Evolutionary conservation across 2,888 invertebrate genomes (phyloP).

Genomic region (Euplexia lucipara): DNA sequence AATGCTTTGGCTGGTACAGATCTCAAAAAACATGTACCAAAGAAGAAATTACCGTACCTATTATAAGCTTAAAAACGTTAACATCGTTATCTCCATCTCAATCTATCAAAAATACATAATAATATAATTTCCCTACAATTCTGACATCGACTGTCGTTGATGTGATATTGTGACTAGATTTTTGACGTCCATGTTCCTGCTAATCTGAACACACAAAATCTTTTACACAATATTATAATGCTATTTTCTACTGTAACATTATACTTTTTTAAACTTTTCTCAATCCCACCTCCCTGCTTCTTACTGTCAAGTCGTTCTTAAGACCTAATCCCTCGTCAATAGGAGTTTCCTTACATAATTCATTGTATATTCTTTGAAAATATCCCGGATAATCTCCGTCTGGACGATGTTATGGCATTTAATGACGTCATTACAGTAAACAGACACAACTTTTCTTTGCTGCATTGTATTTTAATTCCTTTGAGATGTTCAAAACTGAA

Average conservation of each 20-base stretch:
- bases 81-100: no score
- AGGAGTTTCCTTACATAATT: constrained; percentile 53
- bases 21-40: no score
- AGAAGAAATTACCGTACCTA: no score
- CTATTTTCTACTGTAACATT: constrained; percentile 1
- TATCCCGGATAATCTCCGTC: constrained; percentile 77
- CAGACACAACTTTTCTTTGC: constrained; percentile 79
- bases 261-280: constrained; percentile 38
- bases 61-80: no score
- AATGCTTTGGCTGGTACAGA: no score
- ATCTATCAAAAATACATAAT: no score
- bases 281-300: constrained; percentile 15
- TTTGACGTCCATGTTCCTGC: no score
- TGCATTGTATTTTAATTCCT: constrained; percentile 77
- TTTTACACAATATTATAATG: neutral
- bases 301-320: constrained; percentile 46
- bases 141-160: no score
- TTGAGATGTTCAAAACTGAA: neutral
- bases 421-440: constrained; percentile 86
- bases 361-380: constrained; percentile 61
- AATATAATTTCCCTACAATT: no score
- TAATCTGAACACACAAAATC: neutral
- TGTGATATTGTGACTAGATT: no score
- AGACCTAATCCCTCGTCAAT: constrained; percentile 61
- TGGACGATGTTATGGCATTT: constrained; percentile 75